A percentile compares a stretch with the other conserved stretches of the same genome.
phyloP scores from a whole-genome alignment of 2,797 vertebrate species.

The Sebastes hubbsi region DNA sequence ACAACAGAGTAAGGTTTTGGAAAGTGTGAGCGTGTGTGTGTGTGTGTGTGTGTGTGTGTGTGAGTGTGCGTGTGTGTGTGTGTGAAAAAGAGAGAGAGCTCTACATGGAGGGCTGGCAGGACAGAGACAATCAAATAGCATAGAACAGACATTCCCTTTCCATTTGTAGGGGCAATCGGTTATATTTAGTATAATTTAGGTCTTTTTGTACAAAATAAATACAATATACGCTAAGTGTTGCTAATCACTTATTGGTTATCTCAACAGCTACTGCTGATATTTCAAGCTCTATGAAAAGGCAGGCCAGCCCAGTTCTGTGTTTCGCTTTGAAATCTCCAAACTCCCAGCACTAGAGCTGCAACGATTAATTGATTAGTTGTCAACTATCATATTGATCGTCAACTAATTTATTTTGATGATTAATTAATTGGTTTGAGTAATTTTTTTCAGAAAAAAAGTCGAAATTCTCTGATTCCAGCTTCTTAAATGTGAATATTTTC shows the following conservation, averaged over 20 bases:
- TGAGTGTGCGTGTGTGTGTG: neutral
- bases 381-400: no score
- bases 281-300: neutral
- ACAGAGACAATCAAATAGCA: neutral
- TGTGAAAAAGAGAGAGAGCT: neutral
- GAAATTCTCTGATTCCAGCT: no score
- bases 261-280: neutral
- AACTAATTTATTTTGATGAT: no score
- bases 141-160: neutral
- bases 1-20: slow-evolving; percentile 16
- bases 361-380: no score
- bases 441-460: no score
- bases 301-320: neutral
- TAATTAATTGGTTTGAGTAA: no score
- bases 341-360: neutral
- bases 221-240: neutral
- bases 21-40: slow-evolving; percentile 9
- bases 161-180: neutral
- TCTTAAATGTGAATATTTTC: no score
- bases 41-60: neutral
- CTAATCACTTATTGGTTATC: neutral
- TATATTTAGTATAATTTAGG: neutral
- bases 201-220: neutral
- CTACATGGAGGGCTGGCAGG: neutral
- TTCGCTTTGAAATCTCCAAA: neutral